phyloP scores from a whole-genome alignment of 2,797 vertebrate genomes.

The Acrossocheilus fasciatus region DNA sequence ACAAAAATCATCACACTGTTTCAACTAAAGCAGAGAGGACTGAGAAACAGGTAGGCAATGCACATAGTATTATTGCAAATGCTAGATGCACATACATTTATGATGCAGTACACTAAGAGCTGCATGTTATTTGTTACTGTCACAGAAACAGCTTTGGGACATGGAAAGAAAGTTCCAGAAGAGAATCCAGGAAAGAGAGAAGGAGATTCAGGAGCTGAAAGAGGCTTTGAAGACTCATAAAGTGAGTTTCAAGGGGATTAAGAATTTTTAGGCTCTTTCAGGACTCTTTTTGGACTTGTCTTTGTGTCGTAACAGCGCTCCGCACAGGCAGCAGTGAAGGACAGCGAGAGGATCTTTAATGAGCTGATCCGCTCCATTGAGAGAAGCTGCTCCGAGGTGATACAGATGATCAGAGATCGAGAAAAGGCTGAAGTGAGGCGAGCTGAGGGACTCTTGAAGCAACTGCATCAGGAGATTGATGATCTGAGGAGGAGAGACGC shows the following conservation, averaged over 20 bases:
- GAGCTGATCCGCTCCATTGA: not conserved
- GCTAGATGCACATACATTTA: no score
- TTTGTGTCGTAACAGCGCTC: not conserved
- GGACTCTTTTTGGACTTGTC: not conserved
- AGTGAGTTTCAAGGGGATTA: not conserved
- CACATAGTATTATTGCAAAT: no score
- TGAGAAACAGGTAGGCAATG: not conserved
- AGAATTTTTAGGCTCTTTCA: not conserved
- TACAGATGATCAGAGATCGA: not conserved
- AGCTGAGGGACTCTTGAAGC: not conserved
- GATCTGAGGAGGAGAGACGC: not conserved
- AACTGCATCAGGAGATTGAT: not conserved
- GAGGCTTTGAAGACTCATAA: not conserved
- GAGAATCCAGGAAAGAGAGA: not conserved
- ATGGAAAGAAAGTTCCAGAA: not conserved
- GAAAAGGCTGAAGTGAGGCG: not conserved
- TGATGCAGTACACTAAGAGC: not conserved
- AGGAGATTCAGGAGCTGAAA: not conserved
- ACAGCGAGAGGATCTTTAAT: not conserved
- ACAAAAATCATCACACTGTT: not conserved
- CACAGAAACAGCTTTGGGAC: not conserved
- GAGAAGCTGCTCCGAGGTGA: not conserved
- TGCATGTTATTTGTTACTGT: not conserved
- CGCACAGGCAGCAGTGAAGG: rapidly evolving
- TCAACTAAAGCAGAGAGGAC: slow-evolving; percentile 3